phyloP scores from a whole-genome alignment of 2,888 invertebrate genomes.

The Euplagia quadripunctaria region DNA sequence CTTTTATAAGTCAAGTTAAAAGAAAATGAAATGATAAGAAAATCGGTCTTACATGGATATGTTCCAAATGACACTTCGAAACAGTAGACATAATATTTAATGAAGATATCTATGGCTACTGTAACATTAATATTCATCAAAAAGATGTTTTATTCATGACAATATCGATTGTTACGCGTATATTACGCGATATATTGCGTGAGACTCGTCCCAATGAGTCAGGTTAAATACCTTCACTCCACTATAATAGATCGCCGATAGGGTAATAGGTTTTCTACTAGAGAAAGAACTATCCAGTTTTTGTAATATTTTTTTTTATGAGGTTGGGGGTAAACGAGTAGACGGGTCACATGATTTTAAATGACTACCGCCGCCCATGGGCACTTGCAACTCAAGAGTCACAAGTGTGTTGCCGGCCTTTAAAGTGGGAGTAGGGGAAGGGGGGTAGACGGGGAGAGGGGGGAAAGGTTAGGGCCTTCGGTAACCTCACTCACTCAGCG shows the following conservation, averaged over 20 bases:
- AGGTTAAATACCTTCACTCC: slow-evolving; percentile 55
- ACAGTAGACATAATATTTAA: slow-evolving; percentile 11
- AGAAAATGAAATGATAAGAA: background rate
- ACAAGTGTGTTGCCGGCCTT: no score
- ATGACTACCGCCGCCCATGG: no score
- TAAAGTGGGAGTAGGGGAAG: no score
- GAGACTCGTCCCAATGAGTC: slow-evolving; percentile 48
- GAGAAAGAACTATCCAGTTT: background rate
- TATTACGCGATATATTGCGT: slow-evolving; percentile 44
- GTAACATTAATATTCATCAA: slow-evolving; percentile 20
- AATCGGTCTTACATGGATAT: background rate
- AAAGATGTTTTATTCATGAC: slow-evolving; percentile 45
- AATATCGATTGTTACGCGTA: slow-evolving; percentile 45
- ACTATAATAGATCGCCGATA: background rate
- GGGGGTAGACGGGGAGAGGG: no score
- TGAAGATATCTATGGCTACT: slow-evolving; percentile 6
- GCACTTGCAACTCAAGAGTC: no score
- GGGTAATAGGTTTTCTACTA: background rate
- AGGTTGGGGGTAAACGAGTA: no score
- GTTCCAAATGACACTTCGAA: background rate
- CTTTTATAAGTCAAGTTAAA: background rate
- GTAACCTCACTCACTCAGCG: no score
- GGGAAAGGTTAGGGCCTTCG: no score
- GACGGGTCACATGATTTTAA: no score
- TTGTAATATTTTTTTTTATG: no score